phyloP scores from a whole-genome alignment of 64 coral and sea anemone species.

The Pachyseris speciosa region DNA sequence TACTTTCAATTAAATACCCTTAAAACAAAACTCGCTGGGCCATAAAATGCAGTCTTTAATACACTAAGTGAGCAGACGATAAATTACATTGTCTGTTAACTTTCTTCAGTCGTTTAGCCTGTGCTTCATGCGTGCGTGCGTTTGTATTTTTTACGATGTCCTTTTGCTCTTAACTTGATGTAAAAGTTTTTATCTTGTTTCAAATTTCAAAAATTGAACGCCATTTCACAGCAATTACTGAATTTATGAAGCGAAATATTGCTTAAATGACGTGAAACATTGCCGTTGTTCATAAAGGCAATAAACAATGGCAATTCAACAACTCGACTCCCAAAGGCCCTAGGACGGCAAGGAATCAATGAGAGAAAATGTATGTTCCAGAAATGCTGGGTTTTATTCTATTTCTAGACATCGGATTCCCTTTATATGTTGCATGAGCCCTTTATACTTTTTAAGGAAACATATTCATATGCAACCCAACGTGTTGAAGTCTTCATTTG shows the following conservation, averaged over 20 bases:
- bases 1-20: background rate
- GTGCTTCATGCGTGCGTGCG: background rate
- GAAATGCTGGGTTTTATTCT: conserved; percentile 13
- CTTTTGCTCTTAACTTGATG: background rate
- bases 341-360: background rate
- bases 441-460: conserved; percentile 19
- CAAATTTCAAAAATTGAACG: background rate
- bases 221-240: background rate
- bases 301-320: background rate
- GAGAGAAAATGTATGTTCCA: conserved; percentile 10
- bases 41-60: background rate
- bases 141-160: background rate
- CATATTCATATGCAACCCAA: background rate
- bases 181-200: background rate
- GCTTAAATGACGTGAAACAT: conserved; percentile 2
- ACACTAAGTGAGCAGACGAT: background rate
- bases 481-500: background rate
- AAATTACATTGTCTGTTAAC: background rate
- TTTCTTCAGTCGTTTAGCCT: background rate
- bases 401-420: background rate
- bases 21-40: background rate
- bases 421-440: conserved; percentile 1
- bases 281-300: conserved; percentile 4
- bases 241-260: too few relatives aligned
- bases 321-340: background rate